A percentile compares a stretch with the other conserved stretches of the same genome.
phyloP scores from a whole-genome alignment of 2,113 vertebrate species.

The Notiomystis cincta region DNA sequence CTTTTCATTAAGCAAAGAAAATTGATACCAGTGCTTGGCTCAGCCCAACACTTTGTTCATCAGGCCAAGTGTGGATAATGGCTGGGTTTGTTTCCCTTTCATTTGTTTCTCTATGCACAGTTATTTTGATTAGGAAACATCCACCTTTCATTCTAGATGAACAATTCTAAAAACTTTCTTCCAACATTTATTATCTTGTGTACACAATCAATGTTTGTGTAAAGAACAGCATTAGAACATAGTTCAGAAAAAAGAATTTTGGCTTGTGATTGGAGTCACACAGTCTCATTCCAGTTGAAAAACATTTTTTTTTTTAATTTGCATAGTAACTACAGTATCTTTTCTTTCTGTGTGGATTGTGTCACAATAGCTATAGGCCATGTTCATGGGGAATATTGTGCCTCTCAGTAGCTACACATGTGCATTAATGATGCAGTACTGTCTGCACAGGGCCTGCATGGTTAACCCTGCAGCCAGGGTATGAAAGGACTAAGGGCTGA shows the following conservation, averaged over 20 bases:
- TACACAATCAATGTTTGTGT: background rate
- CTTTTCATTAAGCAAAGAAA: slow-evolving; percentile 57
- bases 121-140: slow-evolving; percentile 52
- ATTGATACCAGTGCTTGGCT: slow-evolving; percentile 48
- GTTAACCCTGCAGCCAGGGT: background rate
- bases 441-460: background rate
- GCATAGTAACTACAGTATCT: background rate
- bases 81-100: slow-evolving; percentile 45
- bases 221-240: background rate
- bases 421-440: background rate
- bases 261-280: background rate
- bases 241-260: background rate
- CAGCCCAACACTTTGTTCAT: slow-evolving; percentile 9
- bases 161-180: slow-evolving; percentile 14
- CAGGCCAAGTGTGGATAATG: slow-evolving; percentile 23
- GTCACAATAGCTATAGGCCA: background rate
- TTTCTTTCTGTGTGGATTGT: background rate
- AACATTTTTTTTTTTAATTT: background rate
- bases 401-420: background rate
- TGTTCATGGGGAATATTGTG: background rate
- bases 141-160: slow-evolving; percentile 28
- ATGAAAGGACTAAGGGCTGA: background rate
- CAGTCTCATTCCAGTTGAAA: background rate
- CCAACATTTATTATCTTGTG: background rate
- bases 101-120: background rate